Evolutionary conservation across 2,888 invertebrate species (phyloP).

Genomic region (Eupithecia vulgata): DNA sequence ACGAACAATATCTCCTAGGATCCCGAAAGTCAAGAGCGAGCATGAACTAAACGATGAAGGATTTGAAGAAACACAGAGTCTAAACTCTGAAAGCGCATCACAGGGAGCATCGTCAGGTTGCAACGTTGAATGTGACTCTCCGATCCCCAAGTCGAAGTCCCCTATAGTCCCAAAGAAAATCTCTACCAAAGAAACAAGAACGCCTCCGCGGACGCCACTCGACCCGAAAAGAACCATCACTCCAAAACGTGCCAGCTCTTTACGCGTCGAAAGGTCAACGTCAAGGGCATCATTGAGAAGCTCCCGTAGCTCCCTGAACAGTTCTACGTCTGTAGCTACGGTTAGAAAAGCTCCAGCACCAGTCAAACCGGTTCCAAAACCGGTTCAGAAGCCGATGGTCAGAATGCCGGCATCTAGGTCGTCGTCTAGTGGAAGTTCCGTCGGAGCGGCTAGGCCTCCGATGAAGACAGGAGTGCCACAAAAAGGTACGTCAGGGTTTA

Average conservation of each 20-base stretch:
- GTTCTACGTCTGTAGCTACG: conserved; percentile 91
- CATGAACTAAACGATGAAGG: conserved; percentile 94
- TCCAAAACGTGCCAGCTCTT: conserved; percentile 70
- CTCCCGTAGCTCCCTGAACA: conserved; percentile 92
- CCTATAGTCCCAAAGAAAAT: conserved; percentile 78
- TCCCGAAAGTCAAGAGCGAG: conserved; percentile 83
- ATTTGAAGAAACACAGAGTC: conserved; percentile 94
- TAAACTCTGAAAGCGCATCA: conserved; percentile 93
- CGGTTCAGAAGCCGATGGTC: conserved; percentile 73
- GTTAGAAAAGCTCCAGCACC: conserved; percentile 87
- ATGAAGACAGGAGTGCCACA: conserved; percentile 58
- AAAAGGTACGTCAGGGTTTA: conserved; percentile 86
- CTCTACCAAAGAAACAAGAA: conserved; percentile 79
- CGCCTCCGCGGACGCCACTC: conserved; percentile 64
- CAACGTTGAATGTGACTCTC: conserved; percentile 86
- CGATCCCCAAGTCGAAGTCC: conserved; percentile 76
- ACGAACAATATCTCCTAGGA: conserved; percentile 75
- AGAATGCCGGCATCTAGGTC: conserved; percentile 79
- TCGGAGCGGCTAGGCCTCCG: conserved; percentile 77
- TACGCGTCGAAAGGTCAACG: conserved; percentile 89
- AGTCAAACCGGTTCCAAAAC: conserved; percentile 72
- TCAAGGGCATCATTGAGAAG: conserved; percentile 92
- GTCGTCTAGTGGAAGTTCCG: conserved; percentile 78
- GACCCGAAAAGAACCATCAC: conserved; percentile 65
- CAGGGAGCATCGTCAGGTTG: conserved; percentile 92